These are phyloP conservation scores for Cephus pygmeus DNA, from an alignment of 2,888 invertebrate genomes.

Conservation along the genomic window DNA sequence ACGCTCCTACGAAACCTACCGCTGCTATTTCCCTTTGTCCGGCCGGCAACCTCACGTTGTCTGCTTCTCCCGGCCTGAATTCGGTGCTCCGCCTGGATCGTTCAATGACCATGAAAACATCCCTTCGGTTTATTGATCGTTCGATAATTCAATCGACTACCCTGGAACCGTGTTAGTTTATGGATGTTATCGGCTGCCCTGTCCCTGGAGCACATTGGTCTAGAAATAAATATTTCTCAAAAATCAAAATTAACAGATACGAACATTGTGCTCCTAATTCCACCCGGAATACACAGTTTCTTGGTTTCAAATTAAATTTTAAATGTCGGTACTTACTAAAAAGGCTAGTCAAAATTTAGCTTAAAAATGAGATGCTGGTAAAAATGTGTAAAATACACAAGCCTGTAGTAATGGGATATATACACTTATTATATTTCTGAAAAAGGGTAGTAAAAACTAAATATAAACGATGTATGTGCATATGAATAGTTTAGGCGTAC, in stretches of 20 bases:
- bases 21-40: constrained; percentile 32
- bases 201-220: background rate
- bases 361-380: too few species aligned
- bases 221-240: background rate
- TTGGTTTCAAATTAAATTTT: background rate
- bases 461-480: too few species aligned
- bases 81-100: background rate
- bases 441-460: too few species aligned
- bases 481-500: too few species aligned
- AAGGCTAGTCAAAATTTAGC: too few species aligned
- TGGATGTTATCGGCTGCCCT: background rate
- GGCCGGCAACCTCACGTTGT: constrained; percentile 20
- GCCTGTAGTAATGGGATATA: too few species aligned
- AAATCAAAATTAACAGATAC: background rate
- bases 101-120: constrained; percentile 5
- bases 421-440: too few species aligned
- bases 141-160: background rate
- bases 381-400: too few species aligned
- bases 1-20: constrained; percentile 23
- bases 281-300: background rate
- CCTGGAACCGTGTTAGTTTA: background rate
- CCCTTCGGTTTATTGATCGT: background rate
- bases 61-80: background rate
- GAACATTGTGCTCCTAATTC: background rate
- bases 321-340: too few species aligned